These are phyloP conservation scores for Enteromius argenteus DNA, from an alignment of 2,797 vertebrate genomes.

Conservation along the genomic window DNA sequence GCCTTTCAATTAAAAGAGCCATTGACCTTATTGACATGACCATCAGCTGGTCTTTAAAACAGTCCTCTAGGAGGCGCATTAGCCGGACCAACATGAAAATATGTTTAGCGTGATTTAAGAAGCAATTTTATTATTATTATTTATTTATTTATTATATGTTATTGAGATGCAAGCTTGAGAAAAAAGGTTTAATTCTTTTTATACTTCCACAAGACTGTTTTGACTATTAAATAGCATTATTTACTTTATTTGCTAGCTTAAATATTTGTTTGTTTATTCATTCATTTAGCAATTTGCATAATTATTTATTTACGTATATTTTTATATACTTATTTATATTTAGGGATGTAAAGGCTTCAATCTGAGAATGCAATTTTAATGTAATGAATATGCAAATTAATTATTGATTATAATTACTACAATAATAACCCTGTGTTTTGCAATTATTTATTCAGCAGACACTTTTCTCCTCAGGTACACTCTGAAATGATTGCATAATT, in stretches of 20 bases:
- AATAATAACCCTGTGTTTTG: not conserved
- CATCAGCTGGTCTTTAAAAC: not conserved
- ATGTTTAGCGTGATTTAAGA: not conserved
- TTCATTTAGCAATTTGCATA: not conserved
- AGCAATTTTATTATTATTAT: not conserved
- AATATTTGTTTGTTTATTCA: not conserved
- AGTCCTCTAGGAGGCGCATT: not conserved
- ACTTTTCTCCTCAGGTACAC: constrained; percentile 5
- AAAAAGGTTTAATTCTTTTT: not conserved
- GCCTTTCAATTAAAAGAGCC: constrained; percentile 37
- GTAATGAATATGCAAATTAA: not conserved
- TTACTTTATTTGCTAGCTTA: not conserved
- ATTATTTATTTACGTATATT: not conserved
- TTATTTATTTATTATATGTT: not conserved
- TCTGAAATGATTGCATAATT: not conserved
- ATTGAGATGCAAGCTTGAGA: not conserved
- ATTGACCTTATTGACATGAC: constrained; percentile 21
- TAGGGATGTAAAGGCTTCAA: not conserved
- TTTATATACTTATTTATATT: not conserved
- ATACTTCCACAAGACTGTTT: not conserved
- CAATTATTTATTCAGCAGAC: not conserved
- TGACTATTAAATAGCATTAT: not conserved
- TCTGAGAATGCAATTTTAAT: not conserved
- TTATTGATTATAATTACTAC: constrained; percentile 1
- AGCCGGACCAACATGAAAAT: not conserved